phyloP scores from a whole-genome alignment of 2,888 invertebrate species.

The Thymelicus lineola region DNA sequence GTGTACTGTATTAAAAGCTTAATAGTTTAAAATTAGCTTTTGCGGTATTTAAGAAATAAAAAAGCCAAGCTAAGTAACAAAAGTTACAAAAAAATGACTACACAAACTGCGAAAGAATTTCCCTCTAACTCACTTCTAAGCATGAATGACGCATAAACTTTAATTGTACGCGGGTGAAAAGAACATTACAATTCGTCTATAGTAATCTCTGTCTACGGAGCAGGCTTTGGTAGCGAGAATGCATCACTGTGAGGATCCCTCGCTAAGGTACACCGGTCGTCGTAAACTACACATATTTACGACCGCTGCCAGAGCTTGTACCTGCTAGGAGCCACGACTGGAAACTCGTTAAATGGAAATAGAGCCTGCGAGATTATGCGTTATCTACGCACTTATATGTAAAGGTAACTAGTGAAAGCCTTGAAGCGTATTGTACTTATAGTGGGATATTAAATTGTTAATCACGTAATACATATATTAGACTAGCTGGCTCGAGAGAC shows the following conservation, averaged over 20 bases:
- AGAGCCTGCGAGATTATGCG: slow-evolving; percentile 64
- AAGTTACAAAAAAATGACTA: no score
- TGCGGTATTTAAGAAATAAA: no score
- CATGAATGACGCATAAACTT: background rate
- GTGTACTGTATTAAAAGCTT: no score
- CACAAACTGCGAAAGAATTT: no score
- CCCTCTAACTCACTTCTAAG: background rate
- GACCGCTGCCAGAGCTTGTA: slow-evolving; percentile 51
- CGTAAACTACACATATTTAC: slow-evolving; percentile 72
- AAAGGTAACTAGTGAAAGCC: background rate
- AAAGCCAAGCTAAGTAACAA: no score
- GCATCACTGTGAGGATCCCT: slow-evolving; percentile 40
- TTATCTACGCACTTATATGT: slow-evolving; percentile 48
- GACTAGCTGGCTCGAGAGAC: no score
- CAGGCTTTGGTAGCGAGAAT: slow-evolving; percentile 46
- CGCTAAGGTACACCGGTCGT: slow-evolving; percentile 46
- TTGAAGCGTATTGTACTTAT: no score
- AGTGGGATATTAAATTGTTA: no score
- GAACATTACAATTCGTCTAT: background rate
- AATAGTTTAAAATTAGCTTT: no score
- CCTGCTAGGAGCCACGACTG: slow-evolving; percentile 44
- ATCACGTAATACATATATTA: no score
- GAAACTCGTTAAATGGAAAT: slow-evolving; percentile 67
- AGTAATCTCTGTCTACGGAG: background rate
- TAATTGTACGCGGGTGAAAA: background rate